Conservation (phyloP, 2,113 vertebrate species). For the Tauraco erythrolophus region DNA sequence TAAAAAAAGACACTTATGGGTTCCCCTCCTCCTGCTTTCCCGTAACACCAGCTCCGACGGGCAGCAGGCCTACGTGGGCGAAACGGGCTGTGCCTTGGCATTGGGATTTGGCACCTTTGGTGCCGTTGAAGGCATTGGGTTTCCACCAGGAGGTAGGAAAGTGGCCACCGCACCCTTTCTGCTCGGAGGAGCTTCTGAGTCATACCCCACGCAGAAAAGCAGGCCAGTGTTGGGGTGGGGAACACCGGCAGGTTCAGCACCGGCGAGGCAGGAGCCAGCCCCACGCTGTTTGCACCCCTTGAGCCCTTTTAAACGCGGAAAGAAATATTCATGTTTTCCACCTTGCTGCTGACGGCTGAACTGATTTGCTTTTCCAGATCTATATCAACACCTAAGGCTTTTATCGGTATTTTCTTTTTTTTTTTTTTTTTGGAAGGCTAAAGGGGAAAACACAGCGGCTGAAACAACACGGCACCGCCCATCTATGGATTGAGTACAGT, state of each 20-base stretch:
- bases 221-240: background rate
- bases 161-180: background rate
- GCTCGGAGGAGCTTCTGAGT: background rate
- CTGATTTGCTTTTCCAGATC: background rate
- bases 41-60: background rate
- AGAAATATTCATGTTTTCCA: background rate
- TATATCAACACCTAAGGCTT: background rate
- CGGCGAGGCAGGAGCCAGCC: background rate
- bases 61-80: background rate
- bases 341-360: background rate
- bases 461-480: background rate
- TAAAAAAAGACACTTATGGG: background rate
- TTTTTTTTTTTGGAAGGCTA: background rate
- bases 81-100: background rate
- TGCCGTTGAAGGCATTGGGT: background rate
- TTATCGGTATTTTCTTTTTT: background rate
- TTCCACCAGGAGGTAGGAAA: background rate
- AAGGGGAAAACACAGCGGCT: background rate
- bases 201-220: accelerated
- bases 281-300: accelerated
- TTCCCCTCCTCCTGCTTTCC: background rate
- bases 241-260: background rate
- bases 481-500: background rate
- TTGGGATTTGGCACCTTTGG: background rate
- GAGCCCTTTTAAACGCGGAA: background rate